phyloP scores from a whole-genome alignment of 2,888 invertebrate species.

The Onthophagus sagittarius region DNA sequence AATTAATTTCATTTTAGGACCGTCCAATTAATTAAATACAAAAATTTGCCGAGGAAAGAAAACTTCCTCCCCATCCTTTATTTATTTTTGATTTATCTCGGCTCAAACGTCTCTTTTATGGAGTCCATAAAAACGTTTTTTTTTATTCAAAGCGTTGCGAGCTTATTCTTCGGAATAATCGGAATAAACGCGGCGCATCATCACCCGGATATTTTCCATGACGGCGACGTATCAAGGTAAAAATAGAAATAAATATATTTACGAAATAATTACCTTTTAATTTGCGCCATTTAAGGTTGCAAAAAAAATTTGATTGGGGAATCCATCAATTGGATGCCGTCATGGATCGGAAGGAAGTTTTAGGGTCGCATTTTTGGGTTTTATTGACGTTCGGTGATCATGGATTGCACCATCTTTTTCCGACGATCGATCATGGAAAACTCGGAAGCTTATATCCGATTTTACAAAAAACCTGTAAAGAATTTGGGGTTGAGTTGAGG shows the following conservation, averaged over 20 bases:
- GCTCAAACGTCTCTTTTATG: constrained; percentile 38
- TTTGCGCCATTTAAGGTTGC: constrained; percentile 45
- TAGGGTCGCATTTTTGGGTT: constrained; percentile 63
- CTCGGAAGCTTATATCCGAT: constrained; percentile 64
- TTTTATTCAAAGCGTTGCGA: constrained; percentile 58
- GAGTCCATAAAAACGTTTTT: constrained; percentile 55
- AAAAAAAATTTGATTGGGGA: constrained; percentile 66
- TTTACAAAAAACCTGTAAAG: constrained; percentile 58
- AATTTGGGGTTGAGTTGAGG: constrained; percentile 57
- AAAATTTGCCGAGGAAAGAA: constrained; percentile 20
- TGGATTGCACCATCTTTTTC: constrained; percentile 76
- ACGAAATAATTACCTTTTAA: constrained; percentile 14
- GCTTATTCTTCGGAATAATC: constrained; percentile 60
- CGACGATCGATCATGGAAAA: constrained; percentile 74
- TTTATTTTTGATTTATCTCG: constrained; percentile 47
- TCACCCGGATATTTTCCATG: constrained; percentile 75
- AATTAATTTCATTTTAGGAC: constrained; percentile 22
- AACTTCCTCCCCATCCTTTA: constrained; percentile 48
- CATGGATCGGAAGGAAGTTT: constrained; percentile 66
- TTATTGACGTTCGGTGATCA: constrained; percentile 77
- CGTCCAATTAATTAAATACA: constrained; percentile 24
- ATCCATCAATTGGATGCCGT: constrained; percentile 72
- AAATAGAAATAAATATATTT: constrained; percentile 46
- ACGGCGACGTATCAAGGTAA: constrained; percentile 68
- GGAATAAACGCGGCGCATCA: constrained; percentile 76